Evolutionary conservation across 2,113 vertebrate species (phyloP).

Genomic region (Pseudonaja textilis): DNA sequence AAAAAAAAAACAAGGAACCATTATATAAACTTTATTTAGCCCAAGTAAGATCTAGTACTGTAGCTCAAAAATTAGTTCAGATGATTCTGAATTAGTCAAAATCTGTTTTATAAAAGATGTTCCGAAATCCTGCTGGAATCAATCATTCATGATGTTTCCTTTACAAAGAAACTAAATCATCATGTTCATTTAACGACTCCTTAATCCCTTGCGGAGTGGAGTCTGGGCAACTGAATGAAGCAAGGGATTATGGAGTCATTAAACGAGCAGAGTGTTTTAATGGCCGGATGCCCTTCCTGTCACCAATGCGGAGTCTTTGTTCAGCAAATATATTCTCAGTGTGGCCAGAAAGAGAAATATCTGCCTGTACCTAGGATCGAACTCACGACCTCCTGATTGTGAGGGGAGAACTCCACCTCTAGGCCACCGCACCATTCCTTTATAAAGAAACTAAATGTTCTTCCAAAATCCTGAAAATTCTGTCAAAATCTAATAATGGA

Average conservation of each 20-base stretch:
- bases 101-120: not conserved
- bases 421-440: not conserved
- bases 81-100: not conserved
- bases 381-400: too few species aligned
- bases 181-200: too few species aligned
- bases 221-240: too few species aligned
- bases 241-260: too few species aligned
- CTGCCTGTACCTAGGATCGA: too few species aligned
- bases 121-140: not conserved
- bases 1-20: not conserved
- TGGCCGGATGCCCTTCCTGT: too few species aligned
- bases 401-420: too few species aligned
- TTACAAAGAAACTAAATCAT: not conserved
- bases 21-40: not conserved
- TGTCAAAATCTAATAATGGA: not conserved
- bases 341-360: too few species aligned
- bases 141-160: not conserved
- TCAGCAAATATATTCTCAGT: too few species aligned
- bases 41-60: not conserved
- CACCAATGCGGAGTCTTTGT: too few species aligned
- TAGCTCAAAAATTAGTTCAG: not conserved
- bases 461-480: not conserved
- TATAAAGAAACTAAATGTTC: not conserved
- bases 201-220: too few species aligned
- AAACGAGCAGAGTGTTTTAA: too few species aligned